Base-by-base conservation (phyloP, 2,113 vertebrate species). In the Scopus umbretta region DNA sequence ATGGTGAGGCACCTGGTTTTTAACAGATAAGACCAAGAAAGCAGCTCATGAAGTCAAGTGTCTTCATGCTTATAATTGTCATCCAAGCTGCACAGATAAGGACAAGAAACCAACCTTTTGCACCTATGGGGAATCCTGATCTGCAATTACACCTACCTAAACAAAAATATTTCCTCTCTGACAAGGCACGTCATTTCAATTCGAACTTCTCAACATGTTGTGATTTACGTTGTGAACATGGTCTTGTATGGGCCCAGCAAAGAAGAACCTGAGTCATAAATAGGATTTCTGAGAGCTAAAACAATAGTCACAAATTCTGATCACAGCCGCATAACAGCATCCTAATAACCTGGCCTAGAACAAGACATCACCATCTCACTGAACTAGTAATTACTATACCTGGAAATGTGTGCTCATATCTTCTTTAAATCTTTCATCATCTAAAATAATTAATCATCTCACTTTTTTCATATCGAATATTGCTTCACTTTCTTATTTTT, bases 161-260 rank as follows among this genome's bases (percentile, higher is more conserved):
- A 45, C 10, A 45, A 50, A 94, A 72, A 7, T 14, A 5, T 34
- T 80, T 38, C 16, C 11, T 59, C 78, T 47, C 38, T 66, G 27
- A 49, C 4, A 52, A 25, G 42, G 13, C 9, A 40, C 1, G 1
- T 34, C 5, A 40, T 55, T 58, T 22, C 29, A 59, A 0, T 7
- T 74, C 47, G 65, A 58, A 71, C 34, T 55, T 86, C 55, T 62
- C 12, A 16, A 47, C 10, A 10, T 11, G 6, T 2, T 38, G 11
- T 30, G 25, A n/a, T 83, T 90, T 5, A 18, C 18, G 3, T 11
- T 7, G 23, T 38, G 42, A 74, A 21, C 18, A 6, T 14, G 18
- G 16, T 76, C 42, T 23, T 65, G 27, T 42, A 7, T 9, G 27
- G 30, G 56, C 3, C 34, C 58, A 76, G 36, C 22, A 80, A 38